phyloP scores from a whole-genome alignment of 1,140 invertebrate genomes.

The Saxidomus purpurata region DNA sequence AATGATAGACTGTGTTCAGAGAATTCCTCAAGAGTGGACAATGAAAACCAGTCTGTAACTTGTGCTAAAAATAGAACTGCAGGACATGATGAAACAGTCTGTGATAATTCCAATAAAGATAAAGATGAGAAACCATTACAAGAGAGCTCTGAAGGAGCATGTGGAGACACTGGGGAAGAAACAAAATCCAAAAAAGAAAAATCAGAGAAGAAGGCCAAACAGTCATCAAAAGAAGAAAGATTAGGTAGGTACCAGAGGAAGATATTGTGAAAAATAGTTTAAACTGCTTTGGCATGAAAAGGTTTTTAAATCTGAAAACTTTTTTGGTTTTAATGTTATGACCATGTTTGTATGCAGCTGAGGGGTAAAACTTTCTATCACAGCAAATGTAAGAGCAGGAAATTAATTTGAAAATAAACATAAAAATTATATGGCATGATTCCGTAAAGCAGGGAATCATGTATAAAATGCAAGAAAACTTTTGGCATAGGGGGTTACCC shows the following conservation, averaged over 20 bases:
- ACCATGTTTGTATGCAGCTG: no score
- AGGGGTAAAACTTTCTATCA: no score
- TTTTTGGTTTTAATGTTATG: no score
- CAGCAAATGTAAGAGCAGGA: no score
- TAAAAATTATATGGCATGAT: no score
- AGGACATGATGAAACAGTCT: not conserved
- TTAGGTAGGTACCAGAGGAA: slow-evolving; percentile 18
- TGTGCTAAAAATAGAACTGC: not conserved
- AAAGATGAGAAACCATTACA: not conserved
- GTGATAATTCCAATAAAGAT: slow-evolving; percentile 24
- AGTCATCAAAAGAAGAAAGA: slow-evolving; percentile 50
- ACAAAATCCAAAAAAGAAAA: not conserved
- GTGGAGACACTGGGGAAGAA: not conserved
- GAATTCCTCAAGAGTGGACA: slow-evolving; percentile 25
- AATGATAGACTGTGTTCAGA: slow-evolving; percentile 27
- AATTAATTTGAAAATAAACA: no score
- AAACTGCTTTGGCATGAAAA: no score
- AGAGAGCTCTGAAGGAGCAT: not conserved
- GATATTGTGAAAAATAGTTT: no score
- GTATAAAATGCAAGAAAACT: no score
- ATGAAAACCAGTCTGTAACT: not conserved
- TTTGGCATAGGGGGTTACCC: no score
- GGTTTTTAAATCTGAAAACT: no score
- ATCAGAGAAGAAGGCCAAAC: slow-evolving; percentile 34
- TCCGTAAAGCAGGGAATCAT: no score